These are phyloP conservation scores for Trichogramma dendrolimi DNA, from an alignment of 2,888 invertebrate genomes.

Conservation along the genomic window DNA sequence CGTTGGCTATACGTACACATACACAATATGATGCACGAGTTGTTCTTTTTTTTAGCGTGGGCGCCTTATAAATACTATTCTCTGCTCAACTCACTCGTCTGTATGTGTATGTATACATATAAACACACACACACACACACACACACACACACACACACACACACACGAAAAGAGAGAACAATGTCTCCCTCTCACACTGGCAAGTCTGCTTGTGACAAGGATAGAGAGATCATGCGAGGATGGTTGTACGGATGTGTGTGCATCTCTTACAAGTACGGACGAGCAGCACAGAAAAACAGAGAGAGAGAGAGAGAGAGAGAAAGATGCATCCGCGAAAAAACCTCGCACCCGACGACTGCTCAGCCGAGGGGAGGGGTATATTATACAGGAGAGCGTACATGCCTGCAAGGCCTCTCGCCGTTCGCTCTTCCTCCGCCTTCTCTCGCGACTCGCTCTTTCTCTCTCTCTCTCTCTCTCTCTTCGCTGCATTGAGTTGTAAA, in stretches of 20 bases:
- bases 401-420: slow-evolving; percentile 38
- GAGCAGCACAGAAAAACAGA: slow-evolving; percentile 26
- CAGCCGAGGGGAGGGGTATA: slow-evolving; percentile 10
- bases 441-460: slow-evolving; percentile 45
- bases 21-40: no score
- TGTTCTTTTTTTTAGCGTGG: slow-evolving; percentile 5
- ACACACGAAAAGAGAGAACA: slow-evolving; percentile 33
- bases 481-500: slow-evolving; percentile 52
- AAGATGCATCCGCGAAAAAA: slow-evolving; percentile 7
- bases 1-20: no score
- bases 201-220: slow-evolving; percentile 20
- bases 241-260: slow-evolving; percentile 27
- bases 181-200: slow-evolving; percentile 29
- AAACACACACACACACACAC: neutral
- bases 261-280: slow-evolving; percentile 15
- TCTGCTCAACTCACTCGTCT: no score
- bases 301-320: slow-evolving; percentile 20
- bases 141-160: no score
- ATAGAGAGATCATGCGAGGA: slow-evolving; percentile 31
- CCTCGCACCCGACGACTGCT: no score
- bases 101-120: neutral
- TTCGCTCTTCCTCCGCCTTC: slow-evolving; percentile 39
- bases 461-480: neutral
- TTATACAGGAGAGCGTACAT: slow-evolving; percentile 20
- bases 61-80: neutral